Conservation (phyloP, 2,888 invertebrate species). For the Drosophila meridionalis region DNA sequence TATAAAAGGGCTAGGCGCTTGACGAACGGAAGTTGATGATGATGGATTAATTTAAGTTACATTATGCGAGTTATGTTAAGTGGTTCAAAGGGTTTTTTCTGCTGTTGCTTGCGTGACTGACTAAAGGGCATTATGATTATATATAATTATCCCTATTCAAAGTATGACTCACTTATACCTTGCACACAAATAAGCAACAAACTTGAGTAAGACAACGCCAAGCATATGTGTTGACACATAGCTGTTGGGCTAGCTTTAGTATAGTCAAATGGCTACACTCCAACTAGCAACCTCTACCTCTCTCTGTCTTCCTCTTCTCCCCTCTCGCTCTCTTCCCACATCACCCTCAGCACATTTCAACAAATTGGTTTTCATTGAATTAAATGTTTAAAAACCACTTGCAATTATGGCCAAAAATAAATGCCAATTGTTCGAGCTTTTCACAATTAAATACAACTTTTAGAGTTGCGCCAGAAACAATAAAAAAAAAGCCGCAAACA, state of each 20-base stretch:
- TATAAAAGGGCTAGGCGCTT: not conserved
- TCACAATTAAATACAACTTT: conserved; percentile 32
- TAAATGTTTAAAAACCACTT: conserved; percentile 20
- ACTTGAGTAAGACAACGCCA: not conserved
- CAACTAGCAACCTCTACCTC: not conserved
- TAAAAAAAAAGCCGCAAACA: conserved; percentile 25
- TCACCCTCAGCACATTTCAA: not conserved
- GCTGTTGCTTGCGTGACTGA: not conserved
- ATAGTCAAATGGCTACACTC: not conserved
- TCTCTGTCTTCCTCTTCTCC: not conserved
- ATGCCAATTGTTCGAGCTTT: conserved; percentile 7
- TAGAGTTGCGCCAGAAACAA: conserved; percentile 4
- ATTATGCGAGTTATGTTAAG: not conserved
- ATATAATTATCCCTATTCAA: not conserved
- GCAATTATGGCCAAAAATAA: conserved; percentile 16
- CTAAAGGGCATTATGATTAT: not conserved
- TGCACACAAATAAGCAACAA: not conserved
- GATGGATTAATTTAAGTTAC: not conserved
- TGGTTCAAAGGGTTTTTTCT: not conserved
- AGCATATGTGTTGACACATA: not conserved
- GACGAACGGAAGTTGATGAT: not conserved
- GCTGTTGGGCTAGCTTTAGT: no score
- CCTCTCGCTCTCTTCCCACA: not conserved
- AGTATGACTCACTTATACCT: not conserved
- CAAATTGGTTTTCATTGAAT: conserved; percentile 27